Evolutionary conservation across 1,140 invertebrate genomes (phyloP).

Genomic region (Drosophila repleta): DNA sequence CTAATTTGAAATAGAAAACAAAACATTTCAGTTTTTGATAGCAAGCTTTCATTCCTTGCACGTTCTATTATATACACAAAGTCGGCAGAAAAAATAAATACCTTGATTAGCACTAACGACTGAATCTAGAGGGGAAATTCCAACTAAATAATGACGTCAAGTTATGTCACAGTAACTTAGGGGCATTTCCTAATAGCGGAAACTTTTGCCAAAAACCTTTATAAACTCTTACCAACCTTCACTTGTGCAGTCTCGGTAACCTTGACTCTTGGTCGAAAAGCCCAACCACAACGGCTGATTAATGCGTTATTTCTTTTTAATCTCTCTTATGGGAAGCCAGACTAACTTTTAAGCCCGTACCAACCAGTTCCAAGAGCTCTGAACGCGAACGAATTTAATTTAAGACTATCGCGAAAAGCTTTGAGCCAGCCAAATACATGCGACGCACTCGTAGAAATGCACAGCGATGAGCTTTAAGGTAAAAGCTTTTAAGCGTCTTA

Average conservation of each 20-base stretch:
- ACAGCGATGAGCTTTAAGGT: conserved; percentile 27
- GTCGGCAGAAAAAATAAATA: background rate
- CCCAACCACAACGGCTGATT: conserved; percentile 27
- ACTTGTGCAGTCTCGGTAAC: conserved; percentile 28
- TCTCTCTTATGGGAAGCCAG: conserved; percentile 17
- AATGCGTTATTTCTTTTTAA: conserved; percentile 20
- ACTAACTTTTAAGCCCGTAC: conserved; percentile 15
- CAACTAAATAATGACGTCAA: conserved; percentile 26
- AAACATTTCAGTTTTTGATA: background rate
- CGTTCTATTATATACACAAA: background rate
- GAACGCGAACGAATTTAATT: conserved; percentile 22
- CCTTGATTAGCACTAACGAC: background rate
- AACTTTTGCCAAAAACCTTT: conserved; percentile 3
- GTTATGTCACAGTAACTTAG: background rate
- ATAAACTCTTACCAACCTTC: conserved; percentile 27
- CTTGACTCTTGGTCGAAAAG: conserved; percentile 42
- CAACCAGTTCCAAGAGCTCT: conserved; percentile 17
- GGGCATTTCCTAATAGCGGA: conserved; percentile 21
- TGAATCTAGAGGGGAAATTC: conserved; percentile 4
- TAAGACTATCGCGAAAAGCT: conserved; percentile 29
- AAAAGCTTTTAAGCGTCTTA: conserved; percentile 26
- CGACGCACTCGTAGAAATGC: conserved; percentile 2
- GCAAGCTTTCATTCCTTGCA: background rate
- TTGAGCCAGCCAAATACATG: conserved; percentile 25
- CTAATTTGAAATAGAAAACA: conserved; percentile 1